Conservation (phyloP, 2,888 invertebrate genomes). For the Machimus rusticus region DNA sequence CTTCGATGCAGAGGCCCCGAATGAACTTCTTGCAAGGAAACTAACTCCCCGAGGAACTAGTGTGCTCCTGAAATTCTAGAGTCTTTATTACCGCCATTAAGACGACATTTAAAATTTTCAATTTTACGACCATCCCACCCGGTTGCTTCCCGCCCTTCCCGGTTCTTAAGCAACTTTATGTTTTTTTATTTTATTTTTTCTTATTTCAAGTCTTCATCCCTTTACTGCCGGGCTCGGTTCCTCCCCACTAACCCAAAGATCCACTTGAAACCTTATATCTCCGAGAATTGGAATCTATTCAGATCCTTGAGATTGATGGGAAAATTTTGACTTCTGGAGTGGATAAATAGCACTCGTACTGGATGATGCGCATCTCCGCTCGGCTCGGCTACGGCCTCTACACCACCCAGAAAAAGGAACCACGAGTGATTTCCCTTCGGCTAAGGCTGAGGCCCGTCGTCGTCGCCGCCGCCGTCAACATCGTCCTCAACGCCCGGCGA, state of each 20-base stretch:
- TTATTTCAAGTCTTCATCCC: slow-evolving; percentile 9
- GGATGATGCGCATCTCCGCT: slow-evolving; percentile 37
- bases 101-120: slow-evolving; percentile 47
- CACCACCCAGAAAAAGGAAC: neutral
- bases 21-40: neutral
- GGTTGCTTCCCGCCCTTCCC: neutral
- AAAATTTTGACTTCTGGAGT: slow-evolving; percentile 29
- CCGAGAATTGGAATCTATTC: slow-evolving; percentile 37
- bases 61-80: slow-evolving; percentile 25
- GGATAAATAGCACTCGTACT: slow-evolving; percentile 27
- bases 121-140: slow-evolving; percentile 40
- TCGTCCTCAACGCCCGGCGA: neutral
- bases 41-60: slow-evolving; percentile 39
- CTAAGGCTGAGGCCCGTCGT: neutral
- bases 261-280: slow-evolving; percentile 25
- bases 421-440: neutral
- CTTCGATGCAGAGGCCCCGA: neutral
- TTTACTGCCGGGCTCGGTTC: neutral
- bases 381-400: neutral
- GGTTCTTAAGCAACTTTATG: neutral
- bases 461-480: neutral
- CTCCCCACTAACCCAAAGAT: neutral
- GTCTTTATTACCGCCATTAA: slow-evolving; percentile 48
- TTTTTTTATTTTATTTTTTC: neutral
- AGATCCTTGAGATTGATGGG: slow-evolving; percentile 36